Percentiles rank a stretch among this genome's conserved stretches.
Evolutionary conservation across 2,888 invertebrate genomes (phyloP).

Genomic region (Muscina levida): DNA sequence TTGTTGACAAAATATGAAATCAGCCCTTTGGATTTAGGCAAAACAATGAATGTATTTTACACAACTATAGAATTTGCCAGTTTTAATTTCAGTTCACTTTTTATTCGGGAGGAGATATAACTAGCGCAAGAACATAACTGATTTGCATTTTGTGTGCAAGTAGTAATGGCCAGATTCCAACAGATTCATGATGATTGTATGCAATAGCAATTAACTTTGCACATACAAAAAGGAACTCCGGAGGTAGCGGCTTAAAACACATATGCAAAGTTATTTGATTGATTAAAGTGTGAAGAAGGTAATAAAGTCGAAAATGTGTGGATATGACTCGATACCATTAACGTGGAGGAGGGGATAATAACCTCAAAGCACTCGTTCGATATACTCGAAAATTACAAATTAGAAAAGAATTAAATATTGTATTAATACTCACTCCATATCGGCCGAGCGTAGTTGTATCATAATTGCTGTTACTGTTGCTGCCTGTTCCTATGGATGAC

Average conservation of each 20-base stretch:
- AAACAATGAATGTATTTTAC: too few species aligned
- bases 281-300: conserved; percentile 3
- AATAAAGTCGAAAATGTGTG: neutral
- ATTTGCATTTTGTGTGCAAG: neutral
- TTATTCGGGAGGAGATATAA: neutral
- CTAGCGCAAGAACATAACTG: conserved; percentile 30
- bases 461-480: conserved; percentile 76
- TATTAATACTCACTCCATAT: conserved; percentile 79
- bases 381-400: conserved; percentile 47
- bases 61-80: too few species aligned
- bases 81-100: too few species aligned
- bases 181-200: neutral
- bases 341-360: conserved; percentile 44
- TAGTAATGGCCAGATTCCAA: neutral
- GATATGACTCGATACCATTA: conserved; percentile 15
- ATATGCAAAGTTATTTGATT: neutral
- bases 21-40: too few species aligned
- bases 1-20: too few species aligned
- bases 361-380: conserved; percentile 63
- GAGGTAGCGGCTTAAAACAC: neutral
- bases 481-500: conserved; percentile 73
- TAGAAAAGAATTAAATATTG: conserved; percentile 4
- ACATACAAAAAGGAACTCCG: neutral
- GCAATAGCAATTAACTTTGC: conserved; percentile 14
- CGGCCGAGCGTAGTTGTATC: conserved; percentile 78